Base-by-base conservation (phyloP, 23 tunicate genomes). In the Phallusia fumigata region DNA sequence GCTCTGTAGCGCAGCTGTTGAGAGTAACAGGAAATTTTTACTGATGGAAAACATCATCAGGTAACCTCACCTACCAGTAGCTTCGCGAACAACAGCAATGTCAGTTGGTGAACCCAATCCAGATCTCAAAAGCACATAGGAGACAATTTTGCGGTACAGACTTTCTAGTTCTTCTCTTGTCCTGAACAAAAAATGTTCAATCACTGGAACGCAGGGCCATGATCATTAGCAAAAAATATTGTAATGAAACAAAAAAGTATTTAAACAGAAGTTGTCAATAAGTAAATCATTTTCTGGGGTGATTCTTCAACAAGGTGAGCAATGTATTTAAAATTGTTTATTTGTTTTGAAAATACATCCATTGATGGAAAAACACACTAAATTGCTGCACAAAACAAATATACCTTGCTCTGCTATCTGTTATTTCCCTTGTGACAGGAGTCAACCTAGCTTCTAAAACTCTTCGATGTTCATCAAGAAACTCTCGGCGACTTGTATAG, bases 91-190 rank as follows among this genome's bases (percentile, higher is more conserved):
- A 45, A 96, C 95, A 52, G 93, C 93, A 84, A 96, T 96, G 52
- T 96, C 99, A n/a, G 99, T 96, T 30, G 99, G 96, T 53, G 99
- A 96, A 65, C 99, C 99, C 35, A 96, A 83, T 1, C 99, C 99
- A 5, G 99, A 96, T 65, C 95, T 45, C 31, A 96, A 75, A 0
- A 96, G 69, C 33, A 96, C 87, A 78, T 96, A 96, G 22, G 99
- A 87, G 30, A 96, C 99, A 21, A 88, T 91, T 79, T 91, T 91
- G 64, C 99, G 75, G 65, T 96, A 96, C 64, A 96, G 85, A 53
- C 95, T 96, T 85, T 96, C 96, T 19, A 96, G 76, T 88, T 96
- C 99, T 84, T 96, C 99, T 84, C 99, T 74, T 47, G 96, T 90
- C 77, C 96, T 87, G 52, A 19, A 35, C 35, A 78, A 32, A 76